Evolutionary conservation across 2,797 vertebrate species (phyloP), one percentile per base, ranked within the genome.

Genomic region (Lophotriccus pileatus): DNA sequence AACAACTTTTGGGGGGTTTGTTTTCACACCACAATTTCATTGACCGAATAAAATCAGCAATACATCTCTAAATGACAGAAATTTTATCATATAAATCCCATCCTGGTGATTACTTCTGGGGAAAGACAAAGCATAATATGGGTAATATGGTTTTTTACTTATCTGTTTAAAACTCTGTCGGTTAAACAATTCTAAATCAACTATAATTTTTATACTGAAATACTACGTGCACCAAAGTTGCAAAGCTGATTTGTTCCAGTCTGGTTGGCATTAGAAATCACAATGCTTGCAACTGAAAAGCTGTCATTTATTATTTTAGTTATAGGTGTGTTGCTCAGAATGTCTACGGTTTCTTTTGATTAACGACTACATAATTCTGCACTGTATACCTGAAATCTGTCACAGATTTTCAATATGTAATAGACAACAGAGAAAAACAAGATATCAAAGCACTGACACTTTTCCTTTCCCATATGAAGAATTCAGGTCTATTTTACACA

Each of bases 151-250:
- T 56, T 34, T 63, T 86, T 69, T 50, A 62, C 22, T 50, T 46
- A 43, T 7, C 36, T 70, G 7, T 62, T 47, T 50, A 36, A 94
- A 89, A 64, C 13, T 1, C 0, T 43, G 8, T 14, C 56, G 36
- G 24, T 28, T 59, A 62, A 89, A 28, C 7, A 32, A 47, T 72
- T 78, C 20, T 69, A 55, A 52, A 77, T 37, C 18, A 62, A 15
- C 10, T 16, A 7, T 36, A 44, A 41, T 18, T 56, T 37, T 79
- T 60, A 10, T 14, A 28, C 14, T 60, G 49, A 84, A 87, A 49
- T 24, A 39, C 8, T 39, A 4, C 2, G 23, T 30, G 24, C 6
- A 36, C 5, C 0, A 0, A 59, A 60, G 5, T 13, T 76, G 34
- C 24, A 56, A 76, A 84, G 53, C 14, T 27, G 7, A 2, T 44